Conservation (phyloP, 2,888 invertebrate genomes). For the Aleiodes alternator region DNA sequence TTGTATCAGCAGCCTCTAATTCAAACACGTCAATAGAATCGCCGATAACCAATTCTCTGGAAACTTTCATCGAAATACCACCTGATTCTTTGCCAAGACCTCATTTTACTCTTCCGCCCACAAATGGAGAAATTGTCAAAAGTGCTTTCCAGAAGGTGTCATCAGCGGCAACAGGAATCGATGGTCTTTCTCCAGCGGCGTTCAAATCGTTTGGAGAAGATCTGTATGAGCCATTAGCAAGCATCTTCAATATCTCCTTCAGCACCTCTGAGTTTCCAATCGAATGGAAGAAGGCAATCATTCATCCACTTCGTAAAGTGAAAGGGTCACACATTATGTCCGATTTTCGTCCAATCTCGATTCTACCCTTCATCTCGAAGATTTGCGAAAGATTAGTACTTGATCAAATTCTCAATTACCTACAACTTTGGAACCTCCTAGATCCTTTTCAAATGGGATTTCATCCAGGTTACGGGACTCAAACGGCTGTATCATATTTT, state of each 20-base stretch:
- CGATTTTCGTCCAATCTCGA: too few relatives aligned
- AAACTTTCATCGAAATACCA: background rate
- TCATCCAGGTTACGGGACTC: too few relatives aligned
- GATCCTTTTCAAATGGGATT: too few relatives aligned
- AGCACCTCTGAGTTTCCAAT: background rate
- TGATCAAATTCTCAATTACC: too few relatives aligned
- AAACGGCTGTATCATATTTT: too few relatives aligned
- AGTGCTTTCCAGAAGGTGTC: background rate
- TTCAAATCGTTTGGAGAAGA: background rate
- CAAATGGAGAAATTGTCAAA: background rate
- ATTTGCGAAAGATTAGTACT: too few relatives aligned
- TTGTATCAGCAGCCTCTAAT: background rate
- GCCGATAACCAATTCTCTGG: background rate
- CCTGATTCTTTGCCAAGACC: background rate
- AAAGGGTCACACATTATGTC: background rate
- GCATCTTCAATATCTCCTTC: conserved; percentile 9
- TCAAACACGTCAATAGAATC: background rate
- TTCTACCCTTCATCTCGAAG: too few relatives aligned
- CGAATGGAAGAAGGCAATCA: background rate
- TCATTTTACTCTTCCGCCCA: background rate
- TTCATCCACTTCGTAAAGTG: conserved; percentile 9
- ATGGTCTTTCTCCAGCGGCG: background rate
- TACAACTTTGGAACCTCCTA: too few relatives aligned
- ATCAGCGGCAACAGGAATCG: background rate
- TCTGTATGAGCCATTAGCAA: background rate